Conservation (phyloP, 2,888 invertebrate species). For the Pedicia rivosa region DNA sequence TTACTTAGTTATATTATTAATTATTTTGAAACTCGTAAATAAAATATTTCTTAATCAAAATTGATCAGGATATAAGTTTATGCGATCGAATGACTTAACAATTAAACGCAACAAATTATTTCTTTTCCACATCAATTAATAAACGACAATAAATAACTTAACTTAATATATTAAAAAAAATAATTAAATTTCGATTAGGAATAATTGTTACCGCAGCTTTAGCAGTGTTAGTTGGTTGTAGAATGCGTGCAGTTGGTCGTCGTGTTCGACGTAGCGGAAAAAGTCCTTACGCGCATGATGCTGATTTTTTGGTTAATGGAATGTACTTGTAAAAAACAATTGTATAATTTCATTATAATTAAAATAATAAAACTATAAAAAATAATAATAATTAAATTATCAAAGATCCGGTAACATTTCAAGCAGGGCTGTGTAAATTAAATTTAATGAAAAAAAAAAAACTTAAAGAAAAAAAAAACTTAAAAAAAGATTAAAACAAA, state of each 20-base stretch:
- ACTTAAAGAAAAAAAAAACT: too few relatives aligned
- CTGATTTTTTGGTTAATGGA: conserved; percentile 93
- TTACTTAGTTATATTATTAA: too few relatives aligned
- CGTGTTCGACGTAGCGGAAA: conserved; percentile 62
- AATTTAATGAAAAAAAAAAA: too few relatives aligned
- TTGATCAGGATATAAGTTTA: too few relatives aligned
- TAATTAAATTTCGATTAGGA: too few relatives aligned
- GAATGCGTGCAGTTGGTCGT: conserved; percentile 58
- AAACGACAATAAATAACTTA: background rate
- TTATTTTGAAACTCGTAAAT: too few relatives aligned
- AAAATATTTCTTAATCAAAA: too few relatives aligned
- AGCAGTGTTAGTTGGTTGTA: conserved; percentile 66
- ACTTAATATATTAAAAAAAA: conserved; percentile 8
- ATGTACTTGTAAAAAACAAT: conserved; percentile 68
- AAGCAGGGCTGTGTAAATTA: conserved; percentile 4
- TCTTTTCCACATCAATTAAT: too few relatives aligned
- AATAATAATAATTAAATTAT: conserved; percentile 1
- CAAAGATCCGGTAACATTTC: too few relatives aligned
- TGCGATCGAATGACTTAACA: too few relatives aligned
- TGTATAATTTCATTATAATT: background rate
- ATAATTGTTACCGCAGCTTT: conserved; percentile 65
- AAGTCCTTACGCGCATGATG: conserved; percentile 76
- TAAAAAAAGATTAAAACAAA: too few relatives aligned
- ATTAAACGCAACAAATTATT: too few relatives aligned
- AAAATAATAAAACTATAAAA: background rate